Evolutionary conservation across 2,797 vertebrate species (phyloP), one percentile per base, ranked within the genome.

Genomic region (Characodon lateralis): DNA sequence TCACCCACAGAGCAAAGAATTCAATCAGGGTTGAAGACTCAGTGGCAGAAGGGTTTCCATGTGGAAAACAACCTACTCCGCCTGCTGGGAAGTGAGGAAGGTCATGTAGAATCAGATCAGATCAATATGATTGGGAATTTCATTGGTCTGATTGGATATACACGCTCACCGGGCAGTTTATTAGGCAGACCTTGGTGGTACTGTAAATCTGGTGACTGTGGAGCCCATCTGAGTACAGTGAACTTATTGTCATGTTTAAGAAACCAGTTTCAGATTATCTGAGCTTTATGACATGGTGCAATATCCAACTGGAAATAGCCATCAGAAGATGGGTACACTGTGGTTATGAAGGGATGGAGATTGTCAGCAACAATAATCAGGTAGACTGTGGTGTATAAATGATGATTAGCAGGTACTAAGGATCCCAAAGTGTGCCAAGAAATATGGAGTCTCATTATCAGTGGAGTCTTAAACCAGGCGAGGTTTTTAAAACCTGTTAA

Each of bases 121-220:
- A 91, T 35, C 35, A 35, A 35, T 35, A 35, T 80, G 82, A 92
- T 89, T 88, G 68, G 61, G 78, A 86, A 83, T 74, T 58, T 84
- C 80, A 85, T 85, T 89, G 88, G 88, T 87, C 68, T 71, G 28
- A 83, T 72, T 61, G 72, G 73, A 87, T 74, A 87, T 81, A 16
- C 41, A 16, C 12, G 16, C 41, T 13, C 22, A 69, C 8, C 18
- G 24, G 43, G 43, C 43, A 48, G 66, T 46, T 69, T 48, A 69
- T 41, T 26, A 26, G 41, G 24, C 26, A 46, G 41, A 4, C n/a
- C 6, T 26, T 69, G n/a, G 58, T 59, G 12, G 12, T 59, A 28
- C 58, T 59, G 58, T 35, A 35, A 35, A 35, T 35, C 35, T 35
- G 35, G 35, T 35, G 35, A 35, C 35, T 3, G 35, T 35, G 3